Percentiles rank a stretch among this genome's conserved stretches.
Evolutionary conservation across 2,888 invertebrate genomes (phyloP).

Genomic region (Prosopocoilus inquinatus): DNA sequence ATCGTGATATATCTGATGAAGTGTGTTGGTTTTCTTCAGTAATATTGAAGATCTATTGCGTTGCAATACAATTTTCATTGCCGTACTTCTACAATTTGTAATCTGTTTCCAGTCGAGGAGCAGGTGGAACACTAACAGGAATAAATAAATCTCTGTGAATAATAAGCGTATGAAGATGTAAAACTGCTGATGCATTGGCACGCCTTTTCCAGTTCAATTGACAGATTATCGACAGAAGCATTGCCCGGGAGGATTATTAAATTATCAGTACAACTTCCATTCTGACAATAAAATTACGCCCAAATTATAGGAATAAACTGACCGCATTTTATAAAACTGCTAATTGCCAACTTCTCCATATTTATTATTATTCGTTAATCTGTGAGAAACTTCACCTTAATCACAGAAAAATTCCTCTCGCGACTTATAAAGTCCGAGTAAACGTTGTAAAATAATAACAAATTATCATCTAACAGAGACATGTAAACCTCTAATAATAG

Average conservation of each 20-base stretch:
- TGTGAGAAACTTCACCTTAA: too few species aligned
- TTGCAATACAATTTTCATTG: too few species aligned
- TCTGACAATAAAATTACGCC: constrained; percentile 36
- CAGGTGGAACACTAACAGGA: constrained; percentile 3
- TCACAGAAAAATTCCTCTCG: too few species aligned
- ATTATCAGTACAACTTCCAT: constrained; percentile 28
- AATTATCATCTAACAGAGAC: constrained; percentile 26
- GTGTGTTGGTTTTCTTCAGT: too few species aligned
- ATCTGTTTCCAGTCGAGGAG: neutral
- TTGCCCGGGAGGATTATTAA: constrained; percentile 31
- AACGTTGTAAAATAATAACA: constrained; percentile 10
- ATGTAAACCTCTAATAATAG: constrained; percentile 29
- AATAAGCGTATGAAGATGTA: constrained; percentile 32
- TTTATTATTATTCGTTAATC: too few species aligned
- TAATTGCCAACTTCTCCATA: too few species aligned
- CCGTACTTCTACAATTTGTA: too few species aligned
- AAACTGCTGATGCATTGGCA: constrained; percentile 38
- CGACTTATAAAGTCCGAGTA: too few species aligned
- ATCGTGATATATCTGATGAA: too few species aligned
- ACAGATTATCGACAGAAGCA: constrained; percentile 35
- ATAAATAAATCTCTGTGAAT: constrained; percentile 22
- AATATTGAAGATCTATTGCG: too few species aligned
- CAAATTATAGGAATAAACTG: constrained; percentile 31
- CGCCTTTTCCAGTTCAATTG: constrained; percentile 37
- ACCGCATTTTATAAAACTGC: too few species aligned